These are phyloP conservation scores for Aethina tumida DNA, from an alignment of 1,140 invertebrate genomes.

Conservation along the genomic window DNA sequence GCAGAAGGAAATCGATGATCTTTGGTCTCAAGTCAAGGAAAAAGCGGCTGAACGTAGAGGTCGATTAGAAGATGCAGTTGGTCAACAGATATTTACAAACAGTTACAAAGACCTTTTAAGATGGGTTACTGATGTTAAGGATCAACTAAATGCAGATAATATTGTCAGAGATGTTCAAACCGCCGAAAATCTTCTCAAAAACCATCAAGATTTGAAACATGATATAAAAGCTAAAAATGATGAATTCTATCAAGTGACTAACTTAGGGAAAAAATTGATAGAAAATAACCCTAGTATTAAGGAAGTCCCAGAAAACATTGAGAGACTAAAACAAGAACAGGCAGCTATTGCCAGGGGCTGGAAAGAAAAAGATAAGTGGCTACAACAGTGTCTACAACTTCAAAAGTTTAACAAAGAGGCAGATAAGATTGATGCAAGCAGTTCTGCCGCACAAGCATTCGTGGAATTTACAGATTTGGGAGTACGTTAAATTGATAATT, in stretches of 20 bases:
- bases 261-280: constrained; percentile 63
- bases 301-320: constrained; percentile 64
- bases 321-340: constrained; percentile 64
- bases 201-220: constrained; percentile 82
- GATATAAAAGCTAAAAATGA: constrained; percentile 87
- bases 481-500: constrained; percentile 44
- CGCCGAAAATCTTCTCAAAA: constrained; percentile 82
- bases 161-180: constrained; percentile 79
- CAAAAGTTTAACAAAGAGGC: constrained; percentile 93
- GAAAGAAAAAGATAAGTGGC: constrained; percentile 71
- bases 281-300: constrained; percentile 55
- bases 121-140: constrained; percentile 72
- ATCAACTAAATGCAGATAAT: constrained; percentile 71
- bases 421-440: constrained; percentile 93
- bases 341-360: constrained; percentile 66
- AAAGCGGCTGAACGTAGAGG: constrained; percentile 73
- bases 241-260: constrained; percentile 71
- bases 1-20: constrained; percentile 73
- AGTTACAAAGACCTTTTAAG: constrained; percentile 67
- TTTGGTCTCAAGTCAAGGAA: constrained; percentile 80
- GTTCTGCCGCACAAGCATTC: constrained; percentile 87
- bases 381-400: constrained; percentile 76
- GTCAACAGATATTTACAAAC: constrained; percentile 89
- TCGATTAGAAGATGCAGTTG: constrained; percentile 83
- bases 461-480: constrained; percentile 83